Evolutionary conservation across 2,797 vertebrate species (phyloP).

Genomic region (Sebastes cheni): DNA sequence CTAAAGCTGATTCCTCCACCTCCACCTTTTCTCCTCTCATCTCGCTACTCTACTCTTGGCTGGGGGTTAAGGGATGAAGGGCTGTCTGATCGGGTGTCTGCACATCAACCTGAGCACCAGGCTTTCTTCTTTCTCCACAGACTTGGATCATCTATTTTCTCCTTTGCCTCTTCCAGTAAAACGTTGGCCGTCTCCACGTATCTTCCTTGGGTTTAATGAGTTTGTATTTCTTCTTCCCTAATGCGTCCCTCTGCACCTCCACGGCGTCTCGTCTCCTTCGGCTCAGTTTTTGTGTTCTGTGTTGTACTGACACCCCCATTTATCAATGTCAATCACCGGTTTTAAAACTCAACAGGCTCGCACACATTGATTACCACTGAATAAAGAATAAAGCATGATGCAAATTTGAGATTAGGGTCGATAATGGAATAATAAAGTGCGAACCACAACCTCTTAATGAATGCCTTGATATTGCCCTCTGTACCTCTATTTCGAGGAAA

Average conservation of each 20-base stretch:
- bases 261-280: conserved; percentile 6
- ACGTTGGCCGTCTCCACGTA: conserved; percentile 16
- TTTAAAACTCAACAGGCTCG: conserved; percentile 71
- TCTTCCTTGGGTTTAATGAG: conserved; percentile 16
- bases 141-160: conserved; percentile 21
- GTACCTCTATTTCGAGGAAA: conserved; percentile 25
- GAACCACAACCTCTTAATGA: conserved; percentile 59
- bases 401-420: conserved; percentile 67
- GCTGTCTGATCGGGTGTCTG: conserved; percentile 65
- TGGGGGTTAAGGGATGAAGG: conserved; percentile 65
- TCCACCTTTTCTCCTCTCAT: conserved; percentile 48
- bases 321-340: conserved; percentile 73
- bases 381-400: conserved; percentile 61
- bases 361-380: conserved; percentile 64
- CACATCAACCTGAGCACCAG: conserved; percentile 48
- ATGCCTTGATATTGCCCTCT: conserved; percentile 43
- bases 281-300: conserved; percentile 7
- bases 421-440: conserved; percentile 71
- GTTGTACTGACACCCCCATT: conserved; percentile 56
- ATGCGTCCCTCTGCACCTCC: conserved; percentile 7
- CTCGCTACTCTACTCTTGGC: conserved; percentile 44
- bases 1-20: conserved; percentile 48
- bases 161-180: conserved; percentile 13
- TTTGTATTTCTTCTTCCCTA: not conserved
- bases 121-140: conserved; percentile 36